phyloP scores from a whole-genome alignment of 2,113 vertebrate genomes.

The Peromyscus californicus region DNA sequence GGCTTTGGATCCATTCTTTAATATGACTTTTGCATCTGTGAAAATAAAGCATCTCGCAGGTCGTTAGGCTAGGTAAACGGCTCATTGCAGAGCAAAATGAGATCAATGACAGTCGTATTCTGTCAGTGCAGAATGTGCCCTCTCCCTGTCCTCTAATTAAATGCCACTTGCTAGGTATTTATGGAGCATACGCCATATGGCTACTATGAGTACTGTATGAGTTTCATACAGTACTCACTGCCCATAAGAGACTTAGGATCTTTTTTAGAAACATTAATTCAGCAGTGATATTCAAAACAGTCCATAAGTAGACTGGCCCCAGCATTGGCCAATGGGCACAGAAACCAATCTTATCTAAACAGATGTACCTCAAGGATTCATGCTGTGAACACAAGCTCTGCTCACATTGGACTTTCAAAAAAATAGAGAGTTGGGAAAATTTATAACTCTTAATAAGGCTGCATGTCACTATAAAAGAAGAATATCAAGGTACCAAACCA shows the following conservation, averaged over 20 bases:
- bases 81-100: constrained; percentile 32
- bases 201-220: not conserved
- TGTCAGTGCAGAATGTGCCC: not conserved
- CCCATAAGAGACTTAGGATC: not conserved
- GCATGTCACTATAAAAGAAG: not conserved
- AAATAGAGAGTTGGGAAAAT: not conserved
- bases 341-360: not conserved
- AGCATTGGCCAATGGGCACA: not conserved
- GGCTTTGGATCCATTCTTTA: not conserved
- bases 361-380: not conserved
- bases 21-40: constrained; percentile 24
- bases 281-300: not conserved
- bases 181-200: not conserved
- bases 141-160: constrained; percentile 34
- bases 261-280: constrained; percentile 10
- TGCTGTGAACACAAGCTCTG: not conserved
- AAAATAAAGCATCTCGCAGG: constrained; percentile 17
- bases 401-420: not conserved
- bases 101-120: constrained; percentile 1
- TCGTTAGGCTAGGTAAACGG: constrained; percentile 33
- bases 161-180: constrained; percentile 1
- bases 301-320: not conserved
- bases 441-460: not conserved
- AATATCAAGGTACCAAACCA: not conserved
- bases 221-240: not conserved